phyloP scores from a whole-genome alignment of 1,140 invertebrate genomes.

The Aphis gossypii region DNA sequence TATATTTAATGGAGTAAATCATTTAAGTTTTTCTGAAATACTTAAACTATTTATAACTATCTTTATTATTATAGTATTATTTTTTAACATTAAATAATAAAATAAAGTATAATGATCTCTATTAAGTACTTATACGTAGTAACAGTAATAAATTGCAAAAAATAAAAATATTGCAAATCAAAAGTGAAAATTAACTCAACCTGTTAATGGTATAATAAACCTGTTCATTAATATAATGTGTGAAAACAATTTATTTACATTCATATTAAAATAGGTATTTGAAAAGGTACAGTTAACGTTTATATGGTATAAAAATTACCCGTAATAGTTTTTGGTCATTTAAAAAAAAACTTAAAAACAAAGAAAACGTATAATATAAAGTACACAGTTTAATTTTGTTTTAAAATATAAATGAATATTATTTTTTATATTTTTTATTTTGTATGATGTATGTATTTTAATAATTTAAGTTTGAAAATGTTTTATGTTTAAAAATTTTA shows the following conservation, averaged over 20 bases:
- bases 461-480: background rate
- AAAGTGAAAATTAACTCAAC: constrained; percentile 12
- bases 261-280: background rate
- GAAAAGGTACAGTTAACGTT: background rate
- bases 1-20: background rate
- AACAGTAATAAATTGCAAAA: background rate
- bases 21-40: background rate
- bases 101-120: background rate
- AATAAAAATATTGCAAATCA: background rate
- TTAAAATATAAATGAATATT: background rate
- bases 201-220: constrained; percentile 8
- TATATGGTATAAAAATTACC: background rate
- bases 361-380: background rate
- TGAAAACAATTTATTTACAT: background rate
- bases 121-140: too few relatives aligned
- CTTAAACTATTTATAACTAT: background rate
- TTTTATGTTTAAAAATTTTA: background rate
- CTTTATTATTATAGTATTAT: background rate
- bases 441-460: background rate
- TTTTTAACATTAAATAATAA: background rate
- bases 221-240: constrained; percentile 22
- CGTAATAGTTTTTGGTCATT: background rate
- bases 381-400: too few relatives aligned
- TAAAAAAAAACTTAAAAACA: background rate
- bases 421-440: background rate